Evolutionary conservation across 2,113 vertebrate genomes (phyloP).

Genomic region (Limanda limanda): DNA sequence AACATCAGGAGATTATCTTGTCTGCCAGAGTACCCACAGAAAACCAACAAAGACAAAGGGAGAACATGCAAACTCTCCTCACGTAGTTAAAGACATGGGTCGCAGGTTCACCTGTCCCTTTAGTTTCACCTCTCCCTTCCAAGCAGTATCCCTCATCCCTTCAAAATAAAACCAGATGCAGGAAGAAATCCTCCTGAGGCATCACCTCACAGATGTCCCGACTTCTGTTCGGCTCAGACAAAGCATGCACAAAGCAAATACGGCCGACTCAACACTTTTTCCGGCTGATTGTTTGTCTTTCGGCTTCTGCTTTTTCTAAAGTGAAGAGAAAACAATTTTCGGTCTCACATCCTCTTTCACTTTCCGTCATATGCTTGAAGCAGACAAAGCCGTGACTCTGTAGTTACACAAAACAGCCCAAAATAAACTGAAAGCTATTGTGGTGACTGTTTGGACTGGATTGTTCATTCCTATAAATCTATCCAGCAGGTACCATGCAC

Average conservation of each 20-base stretch:
- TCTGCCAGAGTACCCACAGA: neutral
- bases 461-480: too few species aligned
- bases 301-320: conserved; percentile 67
- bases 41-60: neutral
- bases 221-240: neutral
- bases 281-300: conserved; percentile 52
- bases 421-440: conserved; percentile 3
- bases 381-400: conserved; percentile 35
- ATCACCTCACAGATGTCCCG: conserved; percentile 39
- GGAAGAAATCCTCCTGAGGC: conserved; percentile 29
- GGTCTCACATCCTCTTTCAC: conserved; percentile 69
- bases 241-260: conserved; percentile 10
- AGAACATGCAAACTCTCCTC: neutral
- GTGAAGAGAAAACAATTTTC: conserved; percentile 45
- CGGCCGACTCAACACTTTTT: conserved; percentile 48
- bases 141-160: neutral
- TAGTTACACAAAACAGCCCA: neutral
- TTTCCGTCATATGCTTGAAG: conserved; percentile 43
- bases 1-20: neutral
- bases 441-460: neutral
- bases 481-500: too few species aligned
- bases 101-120: neutral
- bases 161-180: conserved; percentile 13
- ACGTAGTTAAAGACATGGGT: too few species aligned
- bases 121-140: neutral